Percentiles rank a stretch among this genome's conserved stretches.
These are phyloP conservation scores for Leptinotarsa tumamoca DNA, from an alignment of 2,888 invertebrate genomes.

Conservation along the genomic window DNA sequence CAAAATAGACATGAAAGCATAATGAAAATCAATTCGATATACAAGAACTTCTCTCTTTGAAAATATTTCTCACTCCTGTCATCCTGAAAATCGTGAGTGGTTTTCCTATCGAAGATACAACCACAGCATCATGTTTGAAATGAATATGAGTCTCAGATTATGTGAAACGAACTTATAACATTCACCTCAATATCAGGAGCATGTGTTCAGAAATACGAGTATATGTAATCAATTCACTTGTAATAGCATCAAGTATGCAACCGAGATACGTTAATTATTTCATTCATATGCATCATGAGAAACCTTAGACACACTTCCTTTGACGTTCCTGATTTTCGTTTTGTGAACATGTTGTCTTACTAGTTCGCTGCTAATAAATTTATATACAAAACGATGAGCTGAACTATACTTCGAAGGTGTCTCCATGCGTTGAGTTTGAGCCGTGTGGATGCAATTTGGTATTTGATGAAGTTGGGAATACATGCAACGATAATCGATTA, in stretches of 20 bases:
- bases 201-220: not conserved
- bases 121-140: too few relatives aligned
- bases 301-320: constrained; percentile 17
- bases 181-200: not conserved
- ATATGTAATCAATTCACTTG: not conserved
- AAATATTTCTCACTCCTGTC: too few relatives aligned
- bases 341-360: constrained; percentile 15
- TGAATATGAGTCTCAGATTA: too few relatives aligned
- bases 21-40: too few relatives aligned
- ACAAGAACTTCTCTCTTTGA: too few relatives aligned
- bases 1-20: too few relatives aligned
- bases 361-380: constrained; percentile 20
- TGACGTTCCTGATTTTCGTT: constrained; percentile 15
- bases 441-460: not conserved
- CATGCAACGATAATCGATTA: not conserved
- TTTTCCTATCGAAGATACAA: too few relatives aligned
- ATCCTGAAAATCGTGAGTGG: too few relatives aligned
- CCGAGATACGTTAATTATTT: constrained; percentile 6
- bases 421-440: not conserved
- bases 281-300: constrained; percentile 24
- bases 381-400: constrained; percentile 8
- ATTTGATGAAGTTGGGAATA: not conserved
- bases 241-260: constrained; percentile 18
- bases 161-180: too few relatives aligned
- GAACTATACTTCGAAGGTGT: not conserved